Conservation (phyloP, 1,140 invertebrate species). For the Hyles vespertilio region DNA sequence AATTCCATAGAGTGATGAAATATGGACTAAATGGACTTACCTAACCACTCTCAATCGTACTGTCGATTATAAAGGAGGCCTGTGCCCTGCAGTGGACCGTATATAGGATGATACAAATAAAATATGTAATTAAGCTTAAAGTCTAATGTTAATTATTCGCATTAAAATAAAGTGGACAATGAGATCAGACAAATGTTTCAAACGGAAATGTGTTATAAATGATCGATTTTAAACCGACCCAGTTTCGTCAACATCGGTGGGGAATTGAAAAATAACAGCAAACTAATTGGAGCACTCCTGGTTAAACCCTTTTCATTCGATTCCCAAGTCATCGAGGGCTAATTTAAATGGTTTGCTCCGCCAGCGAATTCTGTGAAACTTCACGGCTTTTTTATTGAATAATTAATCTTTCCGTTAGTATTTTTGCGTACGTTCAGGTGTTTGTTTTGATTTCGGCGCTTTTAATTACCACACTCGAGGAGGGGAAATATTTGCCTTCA, state of each 20-base stretch:
- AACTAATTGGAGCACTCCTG: constrained; percentile 67
- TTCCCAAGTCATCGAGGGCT: constrained; percentile 62
- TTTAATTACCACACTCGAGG: neutral
- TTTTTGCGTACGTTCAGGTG: constrained; percentile 14
- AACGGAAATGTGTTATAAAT: constrained; percentile 14
- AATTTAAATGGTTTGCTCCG: constrained; percentile 69
- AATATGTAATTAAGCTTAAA: too few species aligned
- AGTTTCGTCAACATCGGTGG: constrained; percentile 43
- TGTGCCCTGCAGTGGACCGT: too few species aligned
- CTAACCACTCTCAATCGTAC: too few species aligned
- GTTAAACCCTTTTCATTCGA: constrained; percentile 62
- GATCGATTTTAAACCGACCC: constrained; percentile 47
- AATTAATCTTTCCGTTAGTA: constrained; percentile 32
- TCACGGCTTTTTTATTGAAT: constrained; percentile 35
- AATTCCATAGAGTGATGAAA: too few species aligned
- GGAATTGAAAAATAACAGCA: constrained; percentile 70
- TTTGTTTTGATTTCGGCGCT: constrained; percentile 5
- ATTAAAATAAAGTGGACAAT: too few species aligned
- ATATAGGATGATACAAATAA: too few species aligned
- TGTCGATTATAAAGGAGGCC: too few species aligned
- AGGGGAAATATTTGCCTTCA: too few species aligned
- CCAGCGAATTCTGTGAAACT: constrained; percentile 25
- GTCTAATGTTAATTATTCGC: too few species aligned
- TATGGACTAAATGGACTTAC: too few species aligned
- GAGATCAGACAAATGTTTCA: neutral